Evolutionary conservation across 2,797 vertebrate species (phyloP), one percentile per base, ranked within the genome.

Genomic region (Cuculus canorus): DNA sequence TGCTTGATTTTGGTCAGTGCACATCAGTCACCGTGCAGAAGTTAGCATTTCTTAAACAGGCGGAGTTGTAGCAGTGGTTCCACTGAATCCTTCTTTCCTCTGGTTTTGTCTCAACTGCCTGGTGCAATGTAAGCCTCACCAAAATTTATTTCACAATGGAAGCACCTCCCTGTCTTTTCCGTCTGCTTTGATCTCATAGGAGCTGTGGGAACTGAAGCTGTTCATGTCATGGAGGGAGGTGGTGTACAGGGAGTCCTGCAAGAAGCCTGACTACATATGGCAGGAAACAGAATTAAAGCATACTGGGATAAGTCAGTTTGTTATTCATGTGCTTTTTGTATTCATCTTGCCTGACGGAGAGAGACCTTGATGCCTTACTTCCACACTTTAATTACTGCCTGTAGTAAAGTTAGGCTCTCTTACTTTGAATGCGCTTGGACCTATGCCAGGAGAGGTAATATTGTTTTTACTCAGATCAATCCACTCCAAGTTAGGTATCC

Each of bases 401-500:
- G 28, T 28, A 56, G 35, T 63, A 63, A 45, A 65, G 10, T 33
- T 61, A 27, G 23, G 8, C 28, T 91, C n/a, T n/a, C 97, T 98
- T 98, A 99, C 98, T 97, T 98, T 98, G 96, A 99, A 98, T 37
- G 98, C 98, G 81, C 91, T 96, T 68, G 97, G 97, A 71, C 98
- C 96, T 61, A 99, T 98, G 76, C 97, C 97, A 25, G 97, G 96
- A 57, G 98, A 99, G 22, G 97, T 98, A 65, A 99, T 98, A 72
- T 97, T 98, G 94, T 99, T 99, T 97, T 98, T 99, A 96, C 99
- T 98, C 43, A 99, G 97, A 97, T 99, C 99, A 89, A 99, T 98
- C 98, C 98, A 99, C 97, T 99, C 99, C 97, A 99, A 96, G 97
- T 99, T 99, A 15, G 98, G 99, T 70, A 99, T 97, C 39, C 99